A percentile compares a stretch with the other conserved stretches of the same genome.
Evolutionary conservation across 2,113 vertebrate species (phyloP).

Genomic region (Entosphenus tridentatus): DNA sequence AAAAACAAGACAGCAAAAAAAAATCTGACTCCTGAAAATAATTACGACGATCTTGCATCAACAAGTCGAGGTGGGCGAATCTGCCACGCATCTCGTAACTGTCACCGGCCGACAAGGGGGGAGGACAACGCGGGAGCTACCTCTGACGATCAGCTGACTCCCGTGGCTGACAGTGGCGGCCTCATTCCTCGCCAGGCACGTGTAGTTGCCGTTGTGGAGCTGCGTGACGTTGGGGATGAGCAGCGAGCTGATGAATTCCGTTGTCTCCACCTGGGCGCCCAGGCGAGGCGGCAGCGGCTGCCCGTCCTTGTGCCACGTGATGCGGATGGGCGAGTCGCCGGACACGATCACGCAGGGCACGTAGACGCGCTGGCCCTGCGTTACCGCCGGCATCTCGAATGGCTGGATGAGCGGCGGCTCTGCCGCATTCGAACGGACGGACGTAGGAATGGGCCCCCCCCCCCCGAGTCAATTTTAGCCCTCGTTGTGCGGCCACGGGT

Average conservation of each 20-base stretch:
- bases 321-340: slow-evolving; percentile 93
- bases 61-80: background rate
- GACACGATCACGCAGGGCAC: slow-evolving; percentile 95
- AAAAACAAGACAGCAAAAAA: background rate
- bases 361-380: slow-evolving; percentile 90
- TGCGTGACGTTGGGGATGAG: slow-evolving; percentile 93
- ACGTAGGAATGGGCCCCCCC: background rate
- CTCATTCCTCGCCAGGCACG: slow-evolving; percentile 86
- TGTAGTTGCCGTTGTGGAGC: slow-evolving; percentile 97
- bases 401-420: slow-evolving; percentile 94
- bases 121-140: slow-evolving; percentile 17
- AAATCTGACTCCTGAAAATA: background rate
- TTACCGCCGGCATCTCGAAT: slow-evolving; percentile 87
- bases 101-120: too few species aligned
- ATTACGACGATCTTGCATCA: background rate
- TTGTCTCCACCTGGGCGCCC: slow-evolving; percentile 88
- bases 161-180: slow-evolving; percentile 86
- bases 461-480: too few species aligned
- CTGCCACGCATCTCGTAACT: slow-evolving; percentile 13
- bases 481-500: too few species aligned
- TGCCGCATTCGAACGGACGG: slow-evolving; percentile 15
- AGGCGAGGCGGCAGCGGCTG: slow-evolving; percentile 64
- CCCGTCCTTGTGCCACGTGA: slow-evolving; percentile 91
- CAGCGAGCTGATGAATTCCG: slow-evolving; percentile 97
- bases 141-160: slow-evolving; percentile 78